Conservation (phyloP, 2,797 vertebrate genomes). For the Champsocephalus gunnari region DNA sequence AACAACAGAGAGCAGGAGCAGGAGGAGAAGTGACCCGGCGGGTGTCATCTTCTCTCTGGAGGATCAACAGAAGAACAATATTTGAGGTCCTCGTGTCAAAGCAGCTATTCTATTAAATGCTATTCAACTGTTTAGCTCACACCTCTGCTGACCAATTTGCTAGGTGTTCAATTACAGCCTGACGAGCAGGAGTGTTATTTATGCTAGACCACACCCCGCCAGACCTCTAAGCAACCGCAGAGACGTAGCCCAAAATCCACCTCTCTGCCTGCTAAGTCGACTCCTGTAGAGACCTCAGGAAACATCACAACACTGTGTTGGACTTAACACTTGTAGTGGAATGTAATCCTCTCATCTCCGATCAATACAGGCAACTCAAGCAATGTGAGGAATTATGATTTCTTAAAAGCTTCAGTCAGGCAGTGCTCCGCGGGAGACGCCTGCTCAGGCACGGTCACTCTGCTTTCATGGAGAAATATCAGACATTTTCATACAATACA, state of each 20-base stretch:
- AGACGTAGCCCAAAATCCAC: slow-evolving; percentile 26
- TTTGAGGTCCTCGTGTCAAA: slow-evolving; percentile 1
- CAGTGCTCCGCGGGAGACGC: neutral
- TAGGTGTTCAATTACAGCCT: slow-evolving; percentile 37
- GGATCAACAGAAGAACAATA: slow-evolving; percentile 17
- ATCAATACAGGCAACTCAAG: slow-evolving; percentile 19
- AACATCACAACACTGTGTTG: slow-evolving; percentile 26
- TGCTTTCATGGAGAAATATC: neutral
- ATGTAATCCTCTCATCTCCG: slow-evolving; percentile 26
- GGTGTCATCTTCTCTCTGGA: slow-evolving; percentile 76
- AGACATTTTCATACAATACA: slow-evolving; percentile 1
- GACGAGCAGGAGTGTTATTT: slow-evolving; percentile 38
- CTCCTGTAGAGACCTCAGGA: slow-evolving; percentile 2
- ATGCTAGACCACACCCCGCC: slow-evolving; percentile 63
- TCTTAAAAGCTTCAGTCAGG: slow-evolving; percentile 16
- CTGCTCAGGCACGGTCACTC: slow-evolving; percentile 3
- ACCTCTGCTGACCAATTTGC: slow-evolving; percentile 24
- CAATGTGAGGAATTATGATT: slow-evolving; percentile 17
- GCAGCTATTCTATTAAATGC: neutral
- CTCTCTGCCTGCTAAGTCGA: slow-evolving; percentile 53
- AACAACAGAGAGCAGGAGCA: slow-evolving; percentile 63
- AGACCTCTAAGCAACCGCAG: slow-evolving; percentile 47
- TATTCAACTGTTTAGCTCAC: slow-evolving; percentile 15
- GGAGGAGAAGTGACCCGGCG: slow-evolving; percentile 31
- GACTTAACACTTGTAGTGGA: neutral